Evolutionary conservation across 2,797 vertebrate species (phyloP), one percentile per base, ranked within the genome.

Genomic region (Corythornis leucogaster): DNA sequence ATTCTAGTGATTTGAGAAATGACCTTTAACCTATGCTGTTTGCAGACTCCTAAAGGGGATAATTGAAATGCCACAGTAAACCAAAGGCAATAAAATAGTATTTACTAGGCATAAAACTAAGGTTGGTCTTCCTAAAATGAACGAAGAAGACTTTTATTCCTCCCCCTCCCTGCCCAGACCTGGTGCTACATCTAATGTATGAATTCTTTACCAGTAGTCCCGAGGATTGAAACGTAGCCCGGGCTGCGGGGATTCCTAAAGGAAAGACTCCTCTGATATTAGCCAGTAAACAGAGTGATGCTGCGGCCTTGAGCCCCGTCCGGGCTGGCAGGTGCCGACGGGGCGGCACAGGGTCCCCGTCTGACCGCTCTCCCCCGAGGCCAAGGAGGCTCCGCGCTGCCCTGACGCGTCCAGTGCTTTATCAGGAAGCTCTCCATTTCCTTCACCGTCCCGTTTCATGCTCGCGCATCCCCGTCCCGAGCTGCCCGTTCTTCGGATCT

Each of bases 11-110:
- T 97, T 98, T 96, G 96, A 97, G 96, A 97, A 96, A 97, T 96
- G 95, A 97, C 96, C 96, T 97, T 97, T 97, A 97, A 97, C 96
- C 97, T 91, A 58, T 38, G 83, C 94, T 93, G 94, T 96, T 94
- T 96, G 96, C 95, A 96, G 96, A 91, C 97, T 97, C 97, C 97
- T 97, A 97, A 96, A 97, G 96, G 88, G 96, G 96, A 97, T 97
- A 97, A 97, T 95, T 97, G 97, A 97, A 97, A 97, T 97, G 96
- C 97, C 94, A 86, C 96, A 96, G 94, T 95, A 98, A 98, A 97
- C 96, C 97, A 94, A 89, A 94, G 94, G 96, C 95, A 96, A 96
- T 98, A 98, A 98, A 98, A 97, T 97, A 97, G 97, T 97, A 97
- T 97, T 97, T 97, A 97, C 97, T 82, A 89, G 97, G 95, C 96